Percentiles rank a stretch among this genome's conserved stretches.
Evolutionary conservation across 2,113 vertebrate species (phyloP).

Genomic region (Indicator indicator): DNA sequence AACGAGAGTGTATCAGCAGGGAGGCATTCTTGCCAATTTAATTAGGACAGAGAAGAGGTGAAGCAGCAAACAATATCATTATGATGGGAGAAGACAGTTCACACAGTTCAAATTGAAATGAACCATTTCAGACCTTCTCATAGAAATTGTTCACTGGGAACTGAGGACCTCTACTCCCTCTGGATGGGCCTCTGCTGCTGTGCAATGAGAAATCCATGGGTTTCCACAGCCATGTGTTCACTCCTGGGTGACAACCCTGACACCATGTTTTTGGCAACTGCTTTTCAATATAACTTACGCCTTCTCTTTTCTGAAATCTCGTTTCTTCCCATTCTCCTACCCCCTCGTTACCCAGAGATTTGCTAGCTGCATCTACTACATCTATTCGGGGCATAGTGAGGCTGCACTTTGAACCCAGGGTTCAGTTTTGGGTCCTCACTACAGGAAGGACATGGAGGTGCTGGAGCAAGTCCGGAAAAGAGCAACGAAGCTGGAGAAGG

Average conservation of each 20-base stretch:
- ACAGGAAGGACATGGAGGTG: no score
- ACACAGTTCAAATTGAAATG: not conserved
- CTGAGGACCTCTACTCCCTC: not conserved
- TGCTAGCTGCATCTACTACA: not conserved
- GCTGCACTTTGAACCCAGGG: no score
- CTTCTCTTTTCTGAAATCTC: not conserved
- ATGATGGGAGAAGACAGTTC: not conserved
- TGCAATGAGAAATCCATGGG: not conserved
- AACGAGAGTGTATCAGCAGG: fast-evolving
- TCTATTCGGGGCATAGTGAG: not conserved
- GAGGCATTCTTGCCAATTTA: not conserved
- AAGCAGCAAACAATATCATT: not conserved
- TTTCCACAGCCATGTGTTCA: not conserved
- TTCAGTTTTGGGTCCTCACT: no score
- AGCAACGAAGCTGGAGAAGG: no score
- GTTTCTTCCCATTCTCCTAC: fast-evolving
- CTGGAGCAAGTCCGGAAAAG: no score
- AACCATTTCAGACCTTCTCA: not conserved
- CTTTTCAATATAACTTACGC: not conserved
- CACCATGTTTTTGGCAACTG: not conserved
- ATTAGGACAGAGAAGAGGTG: not conserved
- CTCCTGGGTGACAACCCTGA: not conserved
- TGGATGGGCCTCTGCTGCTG: not conserved
- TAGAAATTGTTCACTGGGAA: not conserved
- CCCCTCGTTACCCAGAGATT: not conserved